A percentile compares a stretch with the other conserved stretches of the same genome.
phyloP scores from a whole-genome alignment of 2,888 invertebrate genomes.

The Diaperis boleti region DNA sequence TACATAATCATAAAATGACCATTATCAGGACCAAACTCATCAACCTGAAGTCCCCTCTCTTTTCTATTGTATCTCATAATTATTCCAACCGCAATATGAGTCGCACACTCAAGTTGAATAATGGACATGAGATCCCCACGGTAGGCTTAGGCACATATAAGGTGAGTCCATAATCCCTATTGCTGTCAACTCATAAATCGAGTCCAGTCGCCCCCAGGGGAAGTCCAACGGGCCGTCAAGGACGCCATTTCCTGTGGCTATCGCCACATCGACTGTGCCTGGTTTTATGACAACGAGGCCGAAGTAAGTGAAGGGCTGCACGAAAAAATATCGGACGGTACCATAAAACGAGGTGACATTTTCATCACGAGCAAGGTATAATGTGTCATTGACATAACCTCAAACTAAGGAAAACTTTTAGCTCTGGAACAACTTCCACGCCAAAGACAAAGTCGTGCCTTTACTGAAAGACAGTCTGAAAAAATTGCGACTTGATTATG shows the following conservation, averaged over 20 bases:
- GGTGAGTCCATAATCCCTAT: constrained; percentile 62
- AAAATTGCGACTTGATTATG: constrained; percentile 57
- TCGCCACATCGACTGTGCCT: constrained; percentile 76
- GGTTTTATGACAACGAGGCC: constrained; percentile 71
- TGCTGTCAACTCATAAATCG: constrained; percentile 17
- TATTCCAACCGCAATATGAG: not conserved
- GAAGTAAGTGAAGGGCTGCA: constrained; percentile 71
- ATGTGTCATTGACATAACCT: not conserved
- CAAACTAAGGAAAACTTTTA: constrained; percentile 41
- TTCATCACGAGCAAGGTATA: constrained; percentile 74
- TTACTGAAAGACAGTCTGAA: constrained; percentile 57
- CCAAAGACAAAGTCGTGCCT: constrained; percentile 69
- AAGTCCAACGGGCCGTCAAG: constrained; percentile 65
- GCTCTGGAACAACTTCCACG: constrained; percentile 76
- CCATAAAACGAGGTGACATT: constrained; percentile 75
- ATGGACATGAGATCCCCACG: constrained; percentile 72
- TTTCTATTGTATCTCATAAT: not conserved
- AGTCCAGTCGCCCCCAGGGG: constrained; percentile 57
- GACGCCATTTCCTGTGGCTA: constrained; percentile 75
- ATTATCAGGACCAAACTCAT: not conserved
- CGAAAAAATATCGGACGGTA: constrained; percentile 73
- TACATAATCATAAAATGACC: too few species aligned
- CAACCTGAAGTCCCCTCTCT: not conserved
- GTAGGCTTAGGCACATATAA: constrained; percentile 76
- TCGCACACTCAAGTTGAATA: constrained; percentile 66